phyloP scores from a whole-genome alignment of 2,113 vertebrate species.

The Fukomys damarensis region DNA sequence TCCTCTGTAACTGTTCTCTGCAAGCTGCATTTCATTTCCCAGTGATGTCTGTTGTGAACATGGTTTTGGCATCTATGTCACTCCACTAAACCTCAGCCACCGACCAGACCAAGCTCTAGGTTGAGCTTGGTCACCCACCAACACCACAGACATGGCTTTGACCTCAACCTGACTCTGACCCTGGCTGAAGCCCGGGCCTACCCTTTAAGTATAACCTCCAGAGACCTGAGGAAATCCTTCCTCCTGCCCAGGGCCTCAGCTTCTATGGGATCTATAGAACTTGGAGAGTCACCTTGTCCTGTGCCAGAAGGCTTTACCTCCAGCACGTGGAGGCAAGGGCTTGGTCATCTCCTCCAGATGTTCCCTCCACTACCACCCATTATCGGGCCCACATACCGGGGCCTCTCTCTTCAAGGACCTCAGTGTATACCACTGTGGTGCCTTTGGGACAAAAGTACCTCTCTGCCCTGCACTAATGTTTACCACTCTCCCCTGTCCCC shows the following conservation, averaged over 20 bases:
- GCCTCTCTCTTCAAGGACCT: not conserved
- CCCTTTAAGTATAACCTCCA: not conserved
- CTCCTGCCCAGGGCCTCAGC: not conserved
- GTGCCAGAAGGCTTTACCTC: not conserved
- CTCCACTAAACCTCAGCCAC: not conserved
- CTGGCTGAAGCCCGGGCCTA: not conserved
- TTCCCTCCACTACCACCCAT: accelerated
- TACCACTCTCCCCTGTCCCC: not conserved
- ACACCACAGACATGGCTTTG: not conserved
- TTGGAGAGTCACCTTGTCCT: not conserved
- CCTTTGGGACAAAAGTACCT: not conserved
- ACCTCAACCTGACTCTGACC: not conserved
- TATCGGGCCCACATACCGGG: not conserved
- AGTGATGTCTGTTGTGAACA: not conserved
- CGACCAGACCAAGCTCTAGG: not conserved
- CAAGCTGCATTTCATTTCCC: not conserved
- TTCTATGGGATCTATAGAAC: not conserved
- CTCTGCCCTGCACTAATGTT: not conserved
- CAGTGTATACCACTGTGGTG: not conserved
- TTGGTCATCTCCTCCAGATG: not conserved
- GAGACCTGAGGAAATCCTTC: not conserved
- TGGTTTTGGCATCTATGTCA: not conserved
- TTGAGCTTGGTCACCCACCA: not conserved
- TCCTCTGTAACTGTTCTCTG: not conserved
- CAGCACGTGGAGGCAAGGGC: not conserved